These are phyloP conservation scores for Drosophila persimilis DNA, from an alignment of 1,140 invertebrate species.

Conservation along the genomic window DNA sequence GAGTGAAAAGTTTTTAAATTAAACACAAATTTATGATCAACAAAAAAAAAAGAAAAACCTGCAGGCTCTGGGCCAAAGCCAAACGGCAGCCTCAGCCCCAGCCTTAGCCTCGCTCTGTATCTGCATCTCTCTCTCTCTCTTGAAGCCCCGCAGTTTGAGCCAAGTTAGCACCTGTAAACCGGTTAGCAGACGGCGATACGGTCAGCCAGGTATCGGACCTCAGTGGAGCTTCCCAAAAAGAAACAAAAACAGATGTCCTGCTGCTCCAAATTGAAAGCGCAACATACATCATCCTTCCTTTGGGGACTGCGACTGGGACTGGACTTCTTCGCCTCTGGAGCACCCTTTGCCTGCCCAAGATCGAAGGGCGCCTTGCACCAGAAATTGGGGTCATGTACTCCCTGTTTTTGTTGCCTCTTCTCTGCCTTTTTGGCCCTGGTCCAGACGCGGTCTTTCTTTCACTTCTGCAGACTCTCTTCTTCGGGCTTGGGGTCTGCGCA, in stretches of 20 bases:
- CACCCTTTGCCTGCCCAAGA: not conserved
- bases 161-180: constrained; percentile 80
- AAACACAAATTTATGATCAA: constrained; percentile 78
- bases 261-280: constrained; percentile 82
- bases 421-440: not conserved
- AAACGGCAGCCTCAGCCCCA: constrained; percentile 38
- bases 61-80: constrained; percentile 70
- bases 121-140: not conserved
- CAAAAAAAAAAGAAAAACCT: constrained; percentile 57
- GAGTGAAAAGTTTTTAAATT: constrained; percentile 81
- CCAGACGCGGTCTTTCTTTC: constrained; percentile 61
- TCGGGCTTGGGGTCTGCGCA: not conserved
- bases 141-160: constrained; percentile 7
- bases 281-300: constrained; percentile 78
- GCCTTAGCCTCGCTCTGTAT: not conserved
- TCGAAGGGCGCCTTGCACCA: constrained; percentile 53
- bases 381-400: constrained; percentile 83
- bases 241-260: constrained; percentile 76
- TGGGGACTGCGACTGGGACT: not conserved
- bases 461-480: constrained; percentile 35
- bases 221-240: constrained; percentile 5
- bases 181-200: constrained; percentile 37
- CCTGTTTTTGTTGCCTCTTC: too few species aligned
- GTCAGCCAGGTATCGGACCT: constrained; percentile 22
- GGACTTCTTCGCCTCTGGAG: constrained; percentile 1